phyloP scores from a whole-genome alignment of 2,888 invertebrate genomes.

The Tipula vernalis region DNA sequence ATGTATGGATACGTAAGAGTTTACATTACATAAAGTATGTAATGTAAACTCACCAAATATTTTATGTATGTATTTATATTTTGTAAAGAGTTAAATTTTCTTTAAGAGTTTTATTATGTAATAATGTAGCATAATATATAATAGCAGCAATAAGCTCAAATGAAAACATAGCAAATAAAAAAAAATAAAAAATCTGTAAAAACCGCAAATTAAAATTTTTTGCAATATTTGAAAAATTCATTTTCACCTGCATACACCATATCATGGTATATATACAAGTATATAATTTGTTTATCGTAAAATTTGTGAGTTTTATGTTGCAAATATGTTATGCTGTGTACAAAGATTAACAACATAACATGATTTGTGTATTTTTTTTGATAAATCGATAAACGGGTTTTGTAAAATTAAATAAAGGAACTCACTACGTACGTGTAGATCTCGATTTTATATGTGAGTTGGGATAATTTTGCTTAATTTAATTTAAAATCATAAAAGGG shows the following conservation, averaged over 20 bases:
- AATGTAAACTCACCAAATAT: not conserved
- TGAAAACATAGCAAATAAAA: not conserved
- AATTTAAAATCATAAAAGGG: not conserved
- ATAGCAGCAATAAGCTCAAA: not conserved
- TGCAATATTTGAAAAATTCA: not conserved
- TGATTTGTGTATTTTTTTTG: not conserved
- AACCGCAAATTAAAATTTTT: not conserved
- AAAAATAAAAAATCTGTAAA: not conserved
- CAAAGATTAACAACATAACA: not conserved
- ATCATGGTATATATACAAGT: not conserved
- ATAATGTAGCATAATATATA: not conserved
- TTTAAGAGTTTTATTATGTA: not conserved
- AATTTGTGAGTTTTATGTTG: not conserved
- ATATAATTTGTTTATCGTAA: not conserved
- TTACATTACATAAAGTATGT: not conserved
- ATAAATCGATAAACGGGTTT: not conserved
- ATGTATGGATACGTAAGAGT: not conserved
- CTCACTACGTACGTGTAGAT: not conserved
- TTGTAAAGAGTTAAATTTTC: not conserved
- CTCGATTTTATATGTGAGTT: not conserved
- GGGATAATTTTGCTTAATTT: not conserved
- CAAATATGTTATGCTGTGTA: not conserved
- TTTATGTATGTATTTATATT: not conserved
- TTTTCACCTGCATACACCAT: not conserved
- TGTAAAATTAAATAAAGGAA: not conserved